phyloP scores from a whole-genome alignment of 2,113 vertebrate genomes.

The Calidris pygmaea region DNA sequence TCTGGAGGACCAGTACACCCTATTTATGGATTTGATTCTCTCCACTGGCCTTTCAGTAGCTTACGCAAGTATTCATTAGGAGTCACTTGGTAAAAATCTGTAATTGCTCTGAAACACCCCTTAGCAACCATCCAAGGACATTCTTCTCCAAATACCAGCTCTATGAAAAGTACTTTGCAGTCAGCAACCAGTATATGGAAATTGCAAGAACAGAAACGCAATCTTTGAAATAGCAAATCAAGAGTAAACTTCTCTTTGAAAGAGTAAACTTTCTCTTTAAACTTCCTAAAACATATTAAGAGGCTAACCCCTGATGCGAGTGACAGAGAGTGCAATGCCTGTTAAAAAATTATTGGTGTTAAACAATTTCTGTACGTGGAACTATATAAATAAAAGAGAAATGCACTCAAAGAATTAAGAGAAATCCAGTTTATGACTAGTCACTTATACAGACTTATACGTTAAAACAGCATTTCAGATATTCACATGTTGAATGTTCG shows the following conservation, averaged over 20 bases:
- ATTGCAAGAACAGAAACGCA: not conserved
- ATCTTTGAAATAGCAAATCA: not conserved
- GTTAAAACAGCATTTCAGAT: not conserved
- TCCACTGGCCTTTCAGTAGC: not conserved
- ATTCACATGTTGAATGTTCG: accelerated
- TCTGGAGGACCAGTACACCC: not conserved
- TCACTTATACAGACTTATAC: not conserved
- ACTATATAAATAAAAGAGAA: not conserved
- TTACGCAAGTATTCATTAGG: not conserved
- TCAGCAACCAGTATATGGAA: not conserved
- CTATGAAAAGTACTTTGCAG: not conserved
- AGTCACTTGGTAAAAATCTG: not conserved
- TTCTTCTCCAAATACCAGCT: not conserved
- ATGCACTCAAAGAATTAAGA: not conserved
- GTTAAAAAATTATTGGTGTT: not conserved
- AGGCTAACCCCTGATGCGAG: not conserved
- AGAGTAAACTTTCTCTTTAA: too few species aligned
- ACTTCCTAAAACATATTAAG: not conserved
- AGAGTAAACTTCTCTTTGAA: not conserved
- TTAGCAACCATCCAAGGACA: not conserved
- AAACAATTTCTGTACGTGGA: not conserved
- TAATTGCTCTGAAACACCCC: not conserved
- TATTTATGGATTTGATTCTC: not conserved
- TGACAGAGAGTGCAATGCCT: not conserved
- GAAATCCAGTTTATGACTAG: not conserved